phyloP scores from a whole-genome alignment of 1,140 invertebrate genomes.

The Rhynchophorus ferrugineus region DNA sequence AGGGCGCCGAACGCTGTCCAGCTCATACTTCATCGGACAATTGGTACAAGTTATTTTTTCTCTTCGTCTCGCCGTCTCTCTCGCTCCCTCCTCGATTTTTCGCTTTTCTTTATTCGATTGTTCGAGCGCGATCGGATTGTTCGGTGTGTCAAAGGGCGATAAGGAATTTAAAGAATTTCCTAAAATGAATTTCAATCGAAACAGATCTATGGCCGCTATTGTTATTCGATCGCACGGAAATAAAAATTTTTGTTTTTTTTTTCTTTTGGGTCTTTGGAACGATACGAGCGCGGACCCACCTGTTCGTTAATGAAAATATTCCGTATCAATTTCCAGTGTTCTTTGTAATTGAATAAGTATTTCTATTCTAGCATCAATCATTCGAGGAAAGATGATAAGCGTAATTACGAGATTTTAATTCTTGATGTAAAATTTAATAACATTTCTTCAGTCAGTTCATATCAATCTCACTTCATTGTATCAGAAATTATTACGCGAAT shows the following conservation, averaged over 20 bases:
- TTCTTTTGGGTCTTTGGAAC: background rate
- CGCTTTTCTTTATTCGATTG: background rate
- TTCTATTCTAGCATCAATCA: no score
- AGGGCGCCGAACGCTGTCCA: constrained; percentile 7
- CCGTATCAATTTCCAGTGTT: no score
- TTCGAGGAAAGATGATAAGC: no score
- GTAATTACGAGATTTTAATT: no score
- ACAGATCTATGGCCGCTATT: background rate
- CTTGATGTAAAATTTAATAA: no score
- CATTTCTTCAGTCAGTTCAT: no score
- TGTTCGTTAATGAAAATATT: no score
- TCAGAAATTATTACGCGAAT: no score
- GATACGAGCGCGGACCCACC: no score
- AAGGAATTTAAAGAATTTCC: background rate
- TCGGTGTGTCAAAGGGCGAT: background rate
- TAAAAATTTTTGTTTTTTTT: background rate
- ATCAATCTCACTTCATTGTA: no score
- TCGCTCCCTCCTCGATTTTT: background rate
- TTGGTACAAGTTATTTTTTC: constrained; percentile 9
- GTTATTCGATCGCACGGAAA: background rate
- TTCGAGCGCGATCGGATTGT: background rate
- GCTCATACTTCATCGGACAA: constrained; percentile 24
- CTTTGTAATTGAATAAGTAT: no score
- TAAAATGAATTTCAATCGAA: background rate
- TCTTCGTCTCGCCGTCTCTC: constrained; percentile 5